Base-by-base conservation (phyloP, 37 sponge, comb jelly and placozoan species). In the Corticium candelabrum region DNA sequence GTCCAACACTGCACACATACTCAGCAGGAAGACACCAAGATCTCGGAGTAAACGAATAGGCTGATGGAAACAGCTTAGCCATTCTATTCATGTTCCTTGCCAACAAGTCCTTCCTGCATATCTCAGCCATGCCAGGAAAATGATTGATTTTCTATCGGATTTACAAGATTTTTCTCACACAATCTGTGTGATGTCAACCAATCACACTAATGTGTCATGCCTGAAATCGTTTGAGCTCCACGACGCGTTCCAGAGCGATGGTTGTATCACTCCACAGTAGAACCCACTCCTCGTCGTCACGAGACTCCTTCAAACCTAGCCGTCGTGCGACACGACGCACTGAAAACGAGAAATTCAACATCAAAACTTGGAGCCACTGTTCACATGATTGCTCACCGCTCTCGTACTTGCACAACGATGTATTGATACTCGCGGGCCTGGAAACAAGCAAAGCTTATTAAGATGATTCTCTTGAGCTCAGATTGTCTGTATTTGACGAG, bases 41-140 rank as follows among this genome's bases (percentile, higher is more conserved):
- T 7, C 84, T 67, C 37, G 99, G 99, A 68, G 84, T 91, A 40
- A 84, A 76, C 76, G 86, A 84, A 83, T 99, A 99, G n/a, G 94
- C 99, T 56, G 90, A 88, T 0, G 99, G 99, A 73, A 99, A 99
- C 15, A 95, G 82, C 75, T 93, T 95, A 38, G 68, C 7, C 93
- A 99, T 92, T 67, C 99, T 67, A 37, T 86, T 92, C 87, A 99
- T 94, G 75, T 99, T 95, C 21, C 96, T 82, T 39, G 93, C 99
- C 41, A 99, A 77, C 40, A 87, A 57, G 50, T 99, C 99, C 69
- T 99, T 99, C 7, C 99, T 79, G 76, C 99, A 99, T 27, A 99
- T 99, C 76, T 99, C 99, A 39, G 68, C 83, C 96, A 99, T 99
- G 7, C 99, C 99, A 35, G 95, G 99, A 62, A 99, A 99, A 72